These are phyloP conservation scores for Conger conger DNA, from an alignment of 2,113 vertebrate genomes.

Conservation along the genomic window DNA sequence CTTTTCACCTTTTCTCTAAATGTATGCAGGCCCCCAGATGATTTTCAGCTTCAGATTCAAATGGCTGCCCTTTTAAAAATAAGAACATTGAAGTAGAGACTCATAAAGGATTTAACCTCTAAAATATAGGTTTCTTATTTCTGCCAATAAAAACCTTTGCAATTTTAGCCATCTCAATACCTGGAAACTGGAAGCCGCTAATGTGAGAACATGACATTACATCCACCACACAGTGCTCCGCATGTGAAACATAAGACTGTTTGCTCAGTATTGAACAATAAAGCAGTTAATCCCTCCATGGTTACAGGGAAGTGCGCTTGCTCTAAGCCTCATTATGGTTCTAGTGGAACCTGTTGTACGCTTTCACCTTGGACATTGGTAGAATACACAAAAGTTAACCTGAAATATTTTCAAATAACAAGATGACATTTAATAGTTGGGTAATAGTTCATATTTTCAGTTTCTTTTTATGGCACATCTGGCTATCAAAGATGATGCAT, in stretches of 20 bases:
- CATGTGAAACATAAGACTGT: neutral
- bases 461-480: too few relatives aligned
- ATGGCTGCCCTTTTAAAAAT: neutral
- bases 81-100: neutral
- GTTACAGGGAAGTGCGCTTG: neutral
- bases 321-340: neutral
- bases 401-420: neutral
- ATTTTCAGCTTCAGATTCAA: neutral
- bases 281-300: neutral
- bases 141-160: neutral
- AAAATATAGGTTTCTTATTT: neutral
- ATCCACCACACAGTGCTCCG: neutral
- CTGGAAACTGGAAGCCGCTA: slow-evolving; percentile 3
- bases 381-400: neutral
- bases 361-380: neutral
- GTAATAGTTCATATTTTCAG: too few relatives aligned
- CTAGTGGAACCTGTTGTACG: neutral
- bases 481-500: too few relatives aligned
- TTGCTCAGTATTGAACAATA: neutral
- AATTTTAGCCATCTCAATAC: slow-evolving; percentile 6
- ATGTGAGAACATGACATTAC: neutral
- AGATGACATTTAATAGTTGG: too few relatives aligned
- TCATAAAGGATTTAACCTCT: neutral
- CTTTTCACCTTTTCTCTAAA: neutral
- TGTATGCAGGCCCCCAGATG: neutral